Conservation (phyloP, 2,113 vertebrate genomes). For the Oryctolagus cuniculus region mOryCun1.1 NC_091433.1:152482001-152482500, state of each 20-base stretch:
- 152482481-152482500: too few species aligned
- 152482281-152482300: conserved; percentile 2
- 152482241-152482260: conserved; percentile 36
- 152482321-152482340: neutral
- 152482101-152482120: conserved; percentile 43
- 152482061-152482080: conserved; percentile 1
- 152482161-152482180: conserved; percentile 9
- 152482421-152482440: too few species aligned
- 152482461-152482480: too few species aligned
- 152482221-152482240: conserved; percentile 57
- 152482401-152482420: too few species aligned
- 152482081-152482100: conserved; percentile 13
- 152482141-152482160: neutral
- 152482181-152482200: neutral
- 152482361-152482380: neutral
- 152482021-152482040: conserved; percentile 49
- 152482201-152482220: conserved; percentile 30
- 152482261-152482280: conserved; percentile 49
- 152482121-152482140: conserved; percentile 52
- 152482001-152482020: neutral
- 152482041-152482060: neutral
- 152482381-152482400: neutral
- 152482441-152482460: too few species aligned
- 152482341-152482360: neutral
- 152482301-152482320: neutral